These are phyloP conservation scores for Anagrus nilaparvatae DNA, from an alignment of 1,140 invertebrate genomes.

Conservation along the genomic window DNA sequence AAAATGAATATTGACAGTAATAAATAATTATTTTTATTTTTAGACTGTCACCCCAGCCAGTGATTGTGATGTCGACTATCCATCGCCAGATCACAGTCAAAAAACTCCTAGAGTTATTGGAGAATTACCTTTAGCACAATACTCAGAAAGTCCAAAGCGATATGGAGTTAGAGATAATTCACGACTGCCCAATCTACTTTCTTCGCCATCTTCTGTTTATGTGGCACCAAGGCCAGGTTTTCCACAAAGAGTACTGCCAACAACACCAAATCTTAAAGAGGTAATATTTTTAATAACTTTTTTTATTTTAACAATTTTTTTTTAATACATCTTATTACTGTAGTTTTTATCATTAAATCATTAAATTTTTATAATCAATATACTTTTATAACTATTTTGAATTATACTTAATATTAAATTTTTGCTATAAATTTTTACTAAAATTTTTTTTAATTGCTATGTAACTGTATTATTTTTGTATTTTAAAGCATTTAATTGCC, in stretches of 20 bases:
- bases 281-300: constrained; percentile 15
- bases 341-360: no score
- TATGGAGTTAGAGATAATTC: constrained; percentile 59
- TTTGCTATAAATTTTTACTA: no score
- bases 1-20: not conserved
- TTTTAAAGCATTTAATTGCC: no score
- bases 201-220: constrained; percentile 55
- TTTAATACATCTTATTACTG: not conserved
- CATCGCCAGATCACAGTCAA: constrained; percentile 35
- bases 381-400: no score
- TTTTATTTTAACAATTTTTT: constrained; percentile 4
- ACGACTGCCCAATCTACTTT: constrained; percentile 48
- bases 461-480: no score
- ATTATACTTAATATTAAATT: no score
- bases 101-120: constrained; percentile 74
- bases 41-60: constrained; percentile 42
- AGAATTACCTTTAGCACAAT: constrained; percentile 79
- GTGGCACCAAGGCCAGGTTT: constrained; percentile 59
- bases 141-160: constrained; percentile 80
- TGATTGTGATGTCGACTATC: constrained; percentile 42
- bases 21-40: not conserved
- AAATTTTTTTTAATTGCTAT: no score
- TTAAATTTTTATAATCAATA: not conserved
- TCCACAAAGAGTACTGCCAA: constrained; percentile 51
- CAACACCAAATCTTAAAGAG: constrained; percentile 40